phyloP scores from a whole-genome alignment of 2,888 invertebrate species.

The Onthophagus sagittarius region DNA sequence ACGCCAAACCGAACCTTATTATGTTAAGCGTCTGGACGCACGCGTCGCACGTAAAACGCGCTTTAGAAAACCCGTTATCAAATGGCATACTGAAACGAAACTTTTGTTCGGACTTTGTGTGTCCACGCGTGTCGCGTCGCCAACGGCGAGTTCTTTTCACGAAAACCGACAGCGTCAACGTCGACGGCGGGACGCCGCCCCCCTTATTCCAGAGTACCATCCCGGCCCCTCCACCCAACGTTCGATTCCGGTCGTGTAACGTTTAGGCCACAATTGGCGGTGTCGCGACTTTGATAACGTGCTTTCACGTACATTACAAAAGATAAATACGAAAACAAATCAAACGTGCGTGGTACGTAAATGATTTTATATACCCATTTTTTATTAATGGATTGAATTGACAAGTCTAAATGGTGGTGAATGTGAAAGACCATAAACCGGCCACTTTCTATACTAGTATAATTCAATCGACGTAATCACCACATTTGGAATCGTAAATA shows the following conservation, averaged over 20 bases:
- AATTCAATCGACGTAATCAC: neutral
- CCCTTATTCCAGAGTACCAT: neutral
- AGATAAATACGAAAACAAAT: neutral
- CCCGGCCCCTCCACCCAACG: neutral
- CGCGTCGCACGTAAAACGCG: neutral
- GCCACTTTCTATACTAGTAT: neutral
- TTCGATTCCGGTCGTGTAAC: neutral
- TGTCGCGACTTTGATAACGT: neutral
- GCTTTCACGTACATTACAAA: neutral
- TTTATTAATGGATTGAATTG: neutral
- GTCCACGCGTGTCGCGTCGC: neutral
- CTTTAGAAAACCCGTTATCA: neutral
- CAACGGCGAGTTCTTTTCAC: neutral
- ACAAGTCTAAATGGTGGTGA: neutral
- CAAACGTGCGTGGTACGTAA: too few species aligned
- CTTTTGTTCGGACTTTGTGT: neutral
- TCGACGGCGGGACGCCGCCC: neutral
- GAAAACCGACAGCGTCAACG: neutral
- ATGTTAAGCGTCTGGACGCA: neutral
- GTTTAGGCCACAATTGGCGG: neutral
- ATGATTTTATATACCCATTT: too few species aligned
- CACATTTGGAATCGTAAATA: neutral
- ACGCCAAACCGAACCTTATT: neutral
- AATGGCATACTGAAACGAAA: neutral
- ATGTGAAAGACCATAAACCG: neutral